Percentiles rank a stretch among this genome's conserved stretches.
Conservation (phyloP, 2,113 vertebrate genomes). For the Pseudorasbora parva region DNA sequence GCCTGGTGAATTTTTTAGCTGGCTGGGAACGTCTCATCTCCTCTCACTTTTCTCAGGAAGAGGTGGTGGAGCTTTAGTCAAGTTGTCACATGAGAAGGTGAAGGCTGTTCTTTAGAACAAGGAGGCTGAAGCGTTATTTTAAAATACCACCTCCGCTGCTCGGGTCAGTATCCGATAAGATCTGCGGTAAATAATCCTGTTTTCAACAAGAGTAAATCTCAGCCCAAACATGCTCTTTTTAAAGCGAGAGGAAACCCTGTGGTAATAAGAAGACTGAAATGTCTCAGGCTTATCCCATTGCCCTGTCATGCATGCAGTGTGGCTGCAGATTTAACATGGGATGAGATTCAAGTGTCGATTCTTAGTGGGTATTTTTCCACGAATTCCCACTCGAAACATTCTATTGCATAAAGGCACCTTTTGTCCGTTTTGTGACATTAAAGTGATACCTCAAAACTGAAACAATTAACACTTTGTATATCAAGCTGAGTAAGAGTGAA, state of each 20-base stretch:
- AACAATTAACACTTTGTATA: no score
- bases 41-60: constrained; percentile 32
- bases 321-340: constrained; percentile 6
- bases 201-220: constrained; percentile 37
- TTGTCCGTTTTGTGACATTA: no score
- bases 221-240: constrained; percentile 28
- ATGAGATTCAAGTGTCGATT: background rate
- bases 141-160: constrained; percentile 18
- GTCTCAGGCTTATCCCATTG: constrained; percentile 6
- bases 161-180: constrained; percentile 26
- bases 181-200: constrained; percentile 35
- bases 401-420: background rate
- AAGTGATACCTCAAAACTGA: no score
- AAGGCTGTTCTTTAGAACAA: constrained; percentile 39
- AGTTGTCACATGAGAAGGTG: constrained; percentile 47
- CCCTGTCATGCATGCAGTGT: background rate
- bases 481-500: no score
- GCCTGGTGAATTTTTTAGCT: constrained; percentile 42
- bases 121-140: constrained; percentile 13
- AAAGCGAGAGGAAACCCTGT: constrained; percentile 1
- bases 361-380: background rate
- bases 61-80: constrained; percentile 38
- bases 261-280: constrained; percentile 17
- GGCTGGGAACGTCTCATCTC: constrained; percentile 38
- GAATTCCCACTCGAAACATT: background rate